These are phyloP conservation scores for Salvator merianae DNA, from an alignment of 2,113 vertebrate species.

Conservation along the genomic window DNA sequence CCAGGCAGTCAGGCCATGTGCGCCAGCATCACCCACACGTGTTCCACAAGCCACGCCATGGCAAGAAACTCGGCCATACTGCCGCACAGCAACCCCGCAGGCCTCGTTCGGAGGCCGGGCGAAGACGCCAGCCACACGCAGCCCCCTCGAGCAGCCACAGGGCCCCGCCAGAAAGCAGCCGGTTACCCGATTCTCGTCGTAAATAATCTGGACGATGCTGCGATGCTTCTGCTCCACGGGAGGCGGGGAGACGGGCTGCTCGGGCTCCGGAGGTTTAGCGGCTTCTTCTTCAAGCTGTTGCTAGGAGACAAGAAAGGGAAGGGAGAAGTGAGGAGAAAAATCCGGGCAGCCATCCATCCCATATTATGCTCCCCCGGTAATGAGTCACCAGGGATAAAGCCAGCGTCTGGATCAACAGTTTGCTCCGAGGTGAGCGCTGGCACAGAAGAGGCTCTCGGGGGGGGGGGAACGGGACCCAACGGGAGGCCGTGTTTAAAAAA, in stretches of 20 bases:
- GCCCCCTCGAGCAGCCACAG: no score
- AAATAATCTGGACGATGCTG: conserved; percentile 99
- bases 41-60: no score
- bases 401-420: conserved; percentile 43
- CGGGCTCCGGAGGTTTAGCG: conserved; percentile 95
- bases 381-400: conserved; percentile 62
- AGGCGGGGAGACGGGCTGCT: conserved; percentile 94
- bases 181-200: conserved; percentile 95
- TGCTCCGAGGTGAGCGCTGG: conserved; percentile 7
- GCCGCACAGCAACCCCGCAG: no score
- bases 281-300: conserved; percentile 99
- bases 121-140: no score
- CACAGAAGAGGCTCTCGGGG: background rate
- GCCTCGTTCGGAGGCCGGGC: no score
- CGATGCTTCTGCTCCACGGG: conserved; percentile 99
- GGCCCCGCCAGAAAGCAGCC: background rate
- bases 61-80: no score
- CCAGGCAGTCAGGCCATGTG: no score
- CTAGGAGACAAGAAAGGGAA: conserved; percentile 81
- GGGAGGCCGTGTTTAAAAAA: background rate
- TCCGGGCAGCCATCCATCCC: conserved; percentile 62
- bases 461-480: background rate
- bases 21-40: no score
- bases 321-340: conserved; percentile 14
- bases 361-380: conserved; percentile 38